A percentile compares a stretch with the other conserved stretches of the same genome.
phyloP scores from a whole-genome alignment of 2,113 vertebrate species.

The Perca flavescens region DNA sequence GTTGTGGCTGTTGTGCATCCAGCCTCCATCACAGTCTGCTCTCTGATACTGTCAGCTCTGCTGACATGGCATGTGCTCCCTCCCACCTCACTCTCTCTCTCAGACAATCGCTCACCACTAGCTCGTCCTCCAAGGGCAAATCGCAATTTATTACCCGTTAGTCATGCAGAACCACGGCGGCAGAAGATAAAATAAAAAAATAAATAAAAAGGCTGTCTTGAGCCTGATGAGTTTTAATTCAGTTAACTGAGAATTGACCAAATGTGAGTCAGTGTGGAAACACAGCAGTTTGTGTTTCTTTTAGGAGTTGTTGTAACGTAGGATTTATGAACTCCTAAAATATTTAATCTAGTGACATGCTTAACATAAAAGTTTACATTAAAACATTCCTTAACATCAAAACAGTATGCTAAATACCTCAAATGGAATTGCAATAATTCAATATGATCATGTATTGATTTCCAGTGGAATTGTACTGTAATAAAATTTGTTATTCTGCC shows the following conservation, averaged over 20 bases:
- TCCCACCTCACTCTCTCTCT: constrained; percentile 14
- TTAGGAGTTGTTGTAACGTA: not conserved
- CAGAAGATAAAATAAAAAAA: constrained; percentile 26
- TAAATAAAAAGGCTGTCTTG: constrained; percentile 27
- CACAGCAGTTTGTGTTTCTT: constrained; percentile 4
- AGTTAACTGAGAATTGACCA: constrained; percentile 29
- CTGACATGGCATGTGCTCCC: constrained; percentile 67
- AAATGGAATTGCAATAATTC: not conserved
- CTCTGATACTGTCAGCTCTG: constrained; percentile 63
- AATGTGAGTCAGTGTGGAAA: constrained; percentile 24
- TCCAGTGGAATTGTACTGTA: not conserved
- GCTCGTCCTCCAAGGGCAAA: constrained; percentile 66
- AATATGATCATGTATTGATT: not conserved
- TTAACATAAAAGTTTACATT: no score
- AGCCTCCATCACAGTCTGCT: constrained; percentile 54
- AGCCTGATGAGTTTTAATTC: constrained; percentile 54
- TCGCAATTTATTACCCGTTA: constrained; percentile 69
- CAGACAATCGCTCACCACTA: constrained; percentile 50
- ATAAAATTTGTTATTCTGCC: not conserved
- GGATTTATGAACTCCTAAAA: not conserved
- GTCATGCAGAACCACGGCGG: constrained; percentile 59
- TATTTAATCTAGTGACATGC: not conserved
- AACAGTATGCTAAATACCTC: not conserved
- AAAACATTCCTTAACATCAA: not conserved
- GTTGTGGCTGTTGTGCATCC: constrained; percentile 10